phyloP scores from a whole-genome alignment of 2,888 invertebrate species.

The Thymelicus sylvestris region DNA sequence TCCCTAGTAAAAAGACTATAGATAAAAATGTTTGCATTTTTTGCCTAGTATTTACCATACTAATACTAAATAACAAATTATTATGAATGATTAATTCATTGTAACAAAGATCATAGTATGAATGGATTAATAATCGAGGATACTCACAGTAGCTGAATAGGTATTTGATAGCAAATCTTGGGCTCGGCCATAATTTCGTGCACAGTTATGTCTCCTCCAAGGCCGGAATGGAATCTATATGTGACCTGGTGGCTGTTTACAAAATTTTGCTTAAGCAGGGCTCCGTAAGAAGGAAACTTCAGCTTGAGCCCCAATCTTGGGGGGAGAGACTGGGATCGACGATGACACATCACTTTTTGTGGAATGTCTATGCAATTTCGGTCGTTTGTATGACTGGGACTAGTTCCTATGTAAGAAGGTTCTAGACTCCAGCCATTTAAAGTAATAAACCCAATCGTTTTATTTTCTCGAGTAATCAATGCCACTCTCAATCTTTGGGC shows the following conservation, averaged over 20 bases:
- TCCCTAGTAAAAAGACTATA: conserved; percentile 83
- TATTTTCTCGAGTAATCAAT: conserved; percentile 84
- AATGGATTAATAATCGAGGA: background rate
- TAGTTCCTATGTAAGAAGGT: conserved; percentile 88
- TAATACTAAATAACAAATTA: too few relatives aligned
- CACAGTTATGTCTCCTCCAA: conserved; percentile 96
- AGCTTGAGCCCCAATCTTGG: conserved; percentile 92
- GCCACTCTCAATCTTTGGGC: conserved; percentile 86
- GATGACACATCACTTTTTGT: conserved; percentile 69
- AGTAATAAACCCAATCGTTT: conserved; percentile 93
- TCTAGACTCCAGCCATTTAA: conserved; percentile 94
- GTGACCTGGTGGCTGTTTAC: conserved; percentile 90
- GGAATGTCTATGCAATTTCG: conserved; percentile 70
- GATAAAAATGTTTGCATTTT: background rate
- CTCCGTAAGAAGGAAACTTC: conserved; percentile 92
- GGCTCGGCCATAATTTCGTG: conserved; percentile 97
- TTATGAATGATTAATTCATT: too few relatives aligned
- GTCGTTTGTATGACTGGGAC: conserved; percentile 87
- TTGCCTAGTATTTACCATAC: too few relatives aligned
- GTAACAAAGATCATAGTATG: too few relatives aligned
- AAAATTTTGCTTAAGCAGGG: conserved; percentile 88
- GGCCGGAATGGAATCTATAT: conserved; percentile 95
- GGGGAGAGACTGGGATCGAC: conserved; percentile 94
- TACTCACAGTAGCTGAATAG: conserved; percentile 94
- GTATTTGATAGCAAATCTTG: conserved; percentile 92